Base-by-base conservation (phyloP, 2,113 vertebrate genomes). In the Apodemus sylvaticus region DNA sequence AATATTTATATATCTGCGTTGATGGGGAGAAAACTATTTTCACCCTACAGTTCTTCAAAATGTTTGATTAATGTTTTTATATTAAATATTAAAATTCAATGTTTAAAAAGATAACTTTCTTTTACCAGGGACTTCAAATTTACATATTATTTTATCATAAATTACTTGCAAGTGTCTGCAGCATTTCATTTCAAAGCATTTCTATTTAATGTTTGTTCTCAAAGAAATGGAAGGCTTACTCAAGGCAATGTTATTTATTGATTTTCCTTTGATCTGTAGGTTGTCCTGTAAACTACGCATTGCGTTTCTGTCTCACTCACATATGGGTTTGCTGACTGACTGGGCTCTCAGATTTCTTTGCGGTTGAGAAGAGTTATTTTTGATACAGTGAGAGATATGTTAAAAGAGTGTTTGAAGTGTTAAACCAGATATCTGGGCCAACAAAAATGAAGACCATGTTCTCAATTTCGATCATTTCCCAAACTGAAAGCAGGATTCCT, bases 321-420 rank as follows among this genome's bases (percentile, higher is more conserved):
- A 96, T 68, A 86, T 60, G 91, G 92, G 94, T 95, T 89, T 96
- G 95, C 95, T 97, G 96, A 97, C 96, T 98, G 96, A 95, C 90
- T 77, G 86, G 96, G 97, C 96, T 98, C 97, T 97, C 96, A 20
- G 91, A 96, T 98, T 97, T 97, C 97, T 97, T 39, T 97, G 96
- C 97, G 96, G 98, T 81, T 85, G 93, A 89, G 97, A 90, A 96
- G 97, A 98, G 98, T 96, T 98, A 98, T 98, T 98, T 96, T 97
- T 97, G 96, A 96, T 97, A 96, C 62, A 95, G 96, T 98, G 96
- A 92, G 96, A 98, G 98, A 96, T 98, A 98, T 98, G 98, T 98
- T 98, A 96, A 98, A 98, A 97, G 96, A 97, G 94, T 97, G 96
- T 97, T 97, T 86, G 95, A 98, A 98, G 95, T 98, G 97, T 95